A percentile compares a stretch with the other conserved stretches of the same genome.
Conservation (phyloP, 1,140 invertebrate genomes). For the Drosophila pseudoobscura region DNA sequence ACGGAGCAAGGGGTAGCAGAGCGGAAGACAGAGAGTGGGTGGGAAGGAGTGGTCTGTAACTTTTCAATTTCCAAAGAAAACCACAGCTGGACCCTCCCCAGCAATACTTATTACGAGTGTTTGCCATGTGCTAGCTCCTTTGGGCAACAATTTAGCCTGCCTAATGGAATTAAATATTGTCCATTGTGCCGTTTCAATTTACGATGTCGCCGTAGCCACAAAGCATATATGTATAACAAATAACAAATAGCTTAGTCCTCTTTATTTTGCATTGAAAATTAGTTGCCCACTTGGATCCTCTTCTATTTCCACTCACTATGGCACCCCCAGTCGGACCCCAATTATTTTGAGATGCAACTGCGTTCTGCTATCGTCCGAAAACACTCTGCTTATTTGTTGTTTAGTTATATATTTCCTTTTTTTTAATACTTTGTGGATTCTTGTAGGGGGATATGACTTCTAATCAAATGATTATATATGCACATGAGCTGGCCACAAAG, state of each 20-base stretch:
- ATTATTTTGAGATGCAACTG: conserved; percentile 43
- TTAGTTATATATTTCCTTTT: conserved; percentile 16
- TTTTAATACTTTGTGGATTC: conserved; percentile 40
- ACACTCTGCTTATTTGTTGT: conserved; percentile 25
- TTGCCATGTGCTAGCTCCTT: conserved; percentile 10
- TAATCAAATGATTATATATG: conserved; percentile 37
- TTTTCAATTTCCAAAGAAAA: conserved; percentile 28
- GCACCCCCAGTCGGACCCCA: conserved; percentile 12
- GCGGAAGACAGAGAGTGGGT: conserved; percentile 23
- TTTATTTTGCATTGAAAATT: conserved; percentile 55
- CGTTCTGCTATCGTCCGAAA: conserved; percentile 5
- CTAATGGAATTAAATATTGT: conserved; percentile 71
- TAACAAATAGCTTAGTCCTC: conserved; percentile 32
- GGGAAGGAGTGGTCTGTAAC: conserved; percentile 26
- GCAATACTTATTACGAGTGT: conserved; percentile 37
- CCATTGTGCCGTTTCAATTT: conserved; percentile 56
- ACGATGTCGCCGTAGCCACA: conserved; percentile 11
- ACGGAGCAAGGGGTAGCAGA: background rate
- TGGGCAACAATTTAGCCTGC: conserved; percentile 45
- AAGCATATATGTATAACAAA: conserved; percentile 39
- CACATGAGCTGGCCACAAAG: conserved; percentile 15
- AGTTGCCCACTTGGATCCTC: conserved; percentile 12
- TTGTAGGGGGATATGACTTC: conserved; percentile 16
- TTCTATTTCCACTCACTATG: no score
- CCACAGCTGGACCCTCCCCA: conserved; percentile 15